Evolutionary conservation across 2,888 invertebrate genomes (phyloP).

Genomic region (Tuberolachnus salignus): DNA sequence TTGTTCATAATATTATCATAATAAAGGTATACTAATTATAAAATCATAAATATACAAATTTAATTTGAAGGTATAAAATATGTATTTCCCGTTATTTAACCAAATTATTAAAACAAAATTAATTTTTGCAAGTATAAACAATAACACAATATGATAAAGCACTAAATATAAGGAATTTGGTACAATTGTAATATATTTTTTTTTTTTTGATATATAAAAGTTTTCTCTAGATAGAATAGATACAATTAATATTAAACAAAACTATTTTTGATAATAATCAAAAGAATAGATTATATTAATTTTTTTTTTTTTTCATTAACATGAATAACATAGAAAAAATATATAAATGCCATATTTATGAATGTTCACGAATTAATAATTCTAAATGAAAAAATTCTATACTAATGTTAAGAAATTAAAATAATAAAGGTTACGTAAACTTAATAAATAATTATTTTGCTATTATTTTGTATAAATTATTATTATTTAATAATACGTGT

Average conservation of each 20-base stretch:
- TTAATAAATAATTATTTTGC: constrained; percentile 46
- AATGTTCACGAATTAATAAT: constrained; percentile 29
- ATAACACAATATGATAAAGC: no score
- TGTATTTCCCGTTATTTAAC: no score
- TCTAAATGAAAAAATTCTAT: neutral
- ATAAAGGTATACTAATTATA: no score
- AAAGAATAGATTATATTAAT: neutral
- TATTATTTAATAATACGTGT: constrained; percentile 40
- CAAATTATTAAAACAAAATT: no score
- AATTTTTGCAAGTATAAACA: no score
- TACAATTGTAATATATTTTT: no score
- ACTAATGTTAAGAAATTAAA: constrained; percentile 25
- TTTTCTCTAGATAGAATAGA: neutral
- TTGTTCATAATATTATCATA: no score
- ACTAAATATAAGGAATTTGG: no score
- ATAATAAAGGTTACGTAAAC: constrained; percentile 29
- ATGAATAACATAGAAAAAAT: neutral
- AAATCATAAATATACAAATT: no score
- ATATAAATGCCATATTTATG: constrained; percentile 20
- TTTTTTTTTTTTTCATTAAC: neutral
- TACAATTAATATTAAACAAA: neutral
- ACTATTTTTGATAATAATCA: neutral
- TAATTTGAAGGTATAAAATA: no score
- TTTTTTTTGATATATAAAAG: neutral
- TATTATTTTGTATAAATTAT: constrained; percentile 12